Evolutionary conservation across 2,797 vertebrate genomes (phyloP).

Genomic region (Myotis planiceps): DNA sequence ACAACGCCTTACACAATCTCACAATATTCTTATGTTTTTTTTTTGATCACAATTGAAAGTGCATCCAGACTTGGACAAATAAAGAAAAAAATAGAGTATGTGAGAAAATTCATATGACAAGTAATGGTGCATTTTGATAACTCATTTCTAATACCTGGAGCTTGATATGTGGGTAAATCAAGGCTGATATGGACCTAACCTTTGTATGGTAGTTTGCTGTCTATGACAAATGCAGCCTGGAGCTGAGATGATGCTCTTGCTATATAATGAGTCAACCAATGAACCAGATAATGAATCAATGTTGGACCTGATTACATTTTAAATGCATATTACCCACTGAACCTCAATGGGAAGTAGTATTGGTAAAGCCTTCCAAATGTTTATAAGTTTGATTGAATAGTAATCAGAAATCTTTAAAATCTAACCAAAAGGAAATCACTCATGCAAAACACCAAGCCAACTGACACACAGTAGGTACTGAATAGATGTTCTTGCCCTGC

Average conservation of each 20-base stretch:
- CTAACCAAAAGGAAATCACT: neutral
- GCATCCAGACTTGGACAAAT: neutral
- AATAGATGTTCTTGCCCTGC: neutral
- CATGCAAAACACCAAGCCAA: neutral
- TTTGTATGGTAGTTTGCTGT: neutral
- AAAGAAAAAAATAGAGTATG: neutral
- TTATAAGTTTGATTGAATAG: slow-evolving; percentile 61
- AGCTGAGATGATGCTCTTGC: neutral
- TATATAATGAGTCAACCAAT: slow-evolving; percentile 27
- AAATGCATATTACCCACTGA: slow-evolving; percentile 74
- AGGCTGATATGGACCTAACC: neutral
- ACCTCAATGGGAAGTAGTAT: slow-evolving; percentile 49
- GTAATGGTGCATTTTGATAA: neutral
- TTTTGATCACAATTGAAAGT: neutral
- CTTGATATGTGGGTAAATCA: neutral
- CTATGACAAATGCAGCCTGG: neutral
- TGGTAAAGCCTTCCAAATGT: slow-evolving; percentile 42
- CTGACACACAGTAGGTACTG: neutral
- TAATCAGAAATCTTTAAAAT: slow-evolving; percentile 37
- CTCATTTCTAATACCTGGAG: neutral
- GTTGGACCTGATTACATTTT: slow-evolving; percentile 73
- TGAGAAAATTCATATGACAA: neutral
- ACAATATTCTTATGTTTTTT: neutral
- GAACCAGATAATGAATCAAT: slow-evolving; percentile 72
- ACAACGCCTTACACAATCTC: neutral